These are phyloP conservation scores for Alosa alosa DNA, from an alignment of 2,113 vertebrate genomes.

Conservation along the genomic window DNA sequence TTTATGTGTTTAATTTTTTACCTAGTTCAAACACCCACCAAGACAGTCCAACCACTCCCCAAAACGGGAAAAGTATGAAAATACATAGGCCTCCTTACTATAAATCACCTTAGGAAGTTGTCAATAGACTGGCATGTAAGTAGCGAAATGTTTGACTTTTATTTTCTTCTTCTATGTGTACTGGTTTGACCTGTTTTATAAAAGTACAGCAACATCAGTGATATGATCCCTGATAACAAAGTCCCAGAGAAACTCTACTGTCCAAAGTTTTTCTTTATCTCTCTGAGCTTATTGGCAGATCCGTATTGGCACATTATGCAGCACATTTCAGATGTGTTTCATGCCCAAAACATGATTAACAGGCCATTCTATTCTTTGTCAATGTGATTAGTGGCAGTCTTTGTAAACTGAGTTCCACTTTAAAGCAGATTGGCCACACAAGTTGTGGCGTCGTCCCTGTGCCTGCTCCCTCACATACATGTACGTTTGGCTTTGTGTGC, in stretches of 20 bases:
- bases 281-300: not conserved
- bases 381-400: not conserved
- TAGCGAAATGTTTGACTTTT: no score
- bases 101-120: no score
- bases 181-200: not conserved
- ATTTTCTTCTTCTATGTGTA: not conserved
- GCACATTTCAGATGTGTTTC: not conserved
- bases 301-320: not conserved
- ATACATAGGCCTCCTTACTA: no score
- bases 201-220: not conserved
- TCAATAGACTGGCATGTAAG: no score
- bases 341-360: not conserved
- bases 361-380: not conserved
- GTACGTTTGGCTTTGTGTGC: not conserved
- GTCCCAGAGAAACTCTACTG: not conserved
- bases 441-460: not conserved
- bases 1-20: no score
- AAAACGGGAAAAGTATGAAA: no score
- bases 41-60: no score
- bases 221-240: not conserved
- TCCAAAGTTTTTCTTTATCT: not conserved
- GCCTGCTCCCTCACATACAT: not conserved
- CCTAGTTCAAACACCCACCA: no score
- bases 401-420: not conserved
- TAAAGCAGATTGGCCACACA: not conserved